Evolutionary conservation across 2,797 vertebrate species (phyloP), one percentile per base, ranked within the genome.

Genomic region (Galagoides demidoff): DNA sequence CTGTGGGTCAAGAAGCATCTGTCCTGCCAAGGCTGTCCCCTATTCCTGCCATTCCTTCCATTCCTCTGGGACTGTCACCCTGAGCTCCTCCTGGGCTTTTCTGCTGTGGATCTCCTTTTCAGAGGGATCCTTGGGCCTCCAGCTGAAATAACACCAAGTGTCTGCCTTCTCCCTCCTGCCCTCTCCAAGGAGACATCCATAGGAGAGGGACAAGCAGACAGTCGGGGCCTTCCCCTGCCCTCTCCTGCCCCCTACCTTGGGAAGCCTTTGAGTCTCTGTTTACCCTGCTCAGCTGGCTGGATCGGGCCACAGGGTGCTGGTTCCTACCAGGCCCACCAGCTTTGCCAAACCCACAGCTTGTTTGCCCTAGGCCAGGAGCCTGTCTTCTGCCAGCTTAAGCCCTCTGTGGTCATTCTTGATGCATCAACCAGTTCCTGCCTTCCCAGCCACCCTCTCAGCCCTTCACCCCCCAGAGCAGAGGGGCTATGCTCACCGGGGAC

Each of bases 121-220:
- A 52, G 49, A 52, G 49, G 31, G 83, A 94, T 76, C 55, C 71
- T 96, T 85, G 19, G 19, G 59, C 61, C 39, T 49, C 49, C 98
- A 96, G 98, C 98, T 98, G 98, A 97, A 98, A 98, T 95, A 98
- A 98, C 95, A 98, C 76, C 1, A 49, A 31, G 16, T 64, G 11
- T 52, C 52, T 45, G 31, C 76, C 81, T 84, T 94, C 94, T 73
- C 85, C 94, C 89, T 94, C 90, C 92, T 96, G 86, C 11, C 88
- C 61, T 57, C 63, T 87, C 79, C 55, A 45, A 84, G 57, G 55
- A 97, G 92, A 94, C 92, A 96, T 10, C 82, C 85, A 66, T 22
- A 64, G 85, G 96, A 96, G 55, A 68, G 93, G 57, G 96, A 63
- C 1, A 3, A 14, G 66, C 84, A 61, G 93, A 93, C 77, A 22